Conservation (phyloP, 2,888 invertebrate species). For the Ichneumoninae sp. region DNA sequence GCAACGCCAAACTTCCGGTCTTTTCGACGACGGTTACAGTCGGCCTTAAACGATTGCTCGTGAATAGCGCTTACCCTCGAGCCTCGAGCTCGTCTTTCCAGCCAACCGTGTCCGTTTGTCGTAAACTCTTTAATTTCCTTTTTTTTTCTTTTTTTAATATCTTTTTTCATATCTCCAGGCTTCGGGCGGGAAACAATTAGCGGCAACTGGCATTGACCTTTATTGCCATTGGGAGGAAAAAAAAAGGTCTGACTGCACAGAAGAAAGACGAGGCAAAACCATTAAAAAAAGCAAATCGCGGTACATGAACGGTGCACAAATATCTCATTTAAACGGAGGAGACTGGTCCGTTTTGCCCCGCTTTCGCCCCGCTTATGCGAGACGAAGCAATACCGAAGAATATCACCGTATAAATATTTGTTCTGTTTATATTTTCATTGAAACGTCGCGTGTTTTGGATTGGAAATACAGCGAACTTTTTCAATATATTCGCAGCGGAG, state of each 20-base stretch:
- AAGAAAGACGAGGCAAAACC: neutral
- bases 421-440: neutral
- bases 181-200: constrained; percentile 19
- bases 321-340: neutral
- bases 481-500: neutral
- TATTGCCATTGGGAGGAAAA: neutral
- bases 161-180: constrained; percentile 10
- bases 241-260: neutral
- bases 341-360: neutral
- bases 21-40: constrained; percentile 50
- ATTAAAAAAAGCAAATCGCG: neutral
- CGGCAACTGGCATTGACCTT: constrained; percentile 28
- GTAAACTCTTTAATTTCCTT: constrained; percentile 45
- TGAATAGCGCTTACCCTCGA: constrained; percentile 60
- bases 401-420: neutral
- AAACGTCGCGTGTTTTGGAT: neutral
- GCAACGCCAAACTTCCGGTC: constrained; percentile 60
- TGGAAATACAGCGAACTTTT: neutral
- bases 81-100: constrained; percentile 32
- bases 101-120: constrained; percentile 39
- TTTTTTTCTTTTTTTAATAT: neutral
- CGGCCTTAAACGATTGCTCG: constrained; percentile 53
- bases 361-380: neutral
- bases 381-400: neutral
- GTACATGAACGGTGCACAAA: neutral